Evolutionary conservation across 2,797 vertebrate species (phyloP), one percentile per base, ranked within the genome.

Genomic region (Crenichthys baileyi): DNA sequence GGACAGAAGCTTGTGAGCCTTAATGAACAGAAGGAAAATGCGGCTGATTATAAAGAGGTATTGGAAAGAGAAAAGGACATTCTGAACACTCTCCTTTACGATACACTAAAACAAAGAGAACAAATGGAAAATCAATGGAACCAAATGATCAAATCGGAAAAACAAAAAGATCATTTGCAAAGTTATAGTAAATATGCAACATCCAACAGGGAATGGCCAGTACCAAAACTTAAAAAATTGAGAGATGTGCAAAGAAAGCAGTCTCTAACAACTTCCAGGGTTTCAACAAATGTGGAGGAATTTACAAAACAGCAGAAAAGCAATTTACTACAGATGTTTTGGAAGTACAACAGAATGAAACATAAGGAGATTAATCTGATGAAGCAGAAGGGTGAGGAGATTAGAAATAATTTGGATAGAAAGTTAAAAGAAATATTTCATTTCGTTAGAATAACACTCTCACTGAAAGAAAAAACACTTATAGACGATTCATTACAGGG

Each of bases 361-460:
- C 85, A 68, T 1, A 87, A 80, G 22, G 90, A 91, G 48, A 91
- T 94, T 5, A 67, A 85, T 71, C 83, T 88, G 15, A 90, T 94
- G 85, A 92, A 88, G 63, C 13, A 48, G 31, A 85, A 75, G 26
- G 84, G 90, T 58, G 73, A 88, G 24, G 78, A 89, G 46, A 86
- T 92, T 50, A 92, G 70, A 86, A 87, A 70, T 24, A 86, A 87
- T 24, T 74, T 93, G 26, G 86, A 92, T 77, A 86, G 79, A 75
- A 87, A 85, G 78, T 51, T 93, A 0, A 72, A 84, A 51, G 71
- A 74, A 8, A 79, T 92, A 39, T 83, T 81, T 72, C 48, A 73
- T 13, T 83, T 85, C 56, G 68, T 90, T 41, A 85, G 70, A 65
- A 90, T 53, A 82, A 53, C 86, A 31, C 75, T 79, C 56, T 72